phyloP scores from a whole-genome alignment of 2,797 vertebrate species.

The Takifugu rubripes region DNA sequence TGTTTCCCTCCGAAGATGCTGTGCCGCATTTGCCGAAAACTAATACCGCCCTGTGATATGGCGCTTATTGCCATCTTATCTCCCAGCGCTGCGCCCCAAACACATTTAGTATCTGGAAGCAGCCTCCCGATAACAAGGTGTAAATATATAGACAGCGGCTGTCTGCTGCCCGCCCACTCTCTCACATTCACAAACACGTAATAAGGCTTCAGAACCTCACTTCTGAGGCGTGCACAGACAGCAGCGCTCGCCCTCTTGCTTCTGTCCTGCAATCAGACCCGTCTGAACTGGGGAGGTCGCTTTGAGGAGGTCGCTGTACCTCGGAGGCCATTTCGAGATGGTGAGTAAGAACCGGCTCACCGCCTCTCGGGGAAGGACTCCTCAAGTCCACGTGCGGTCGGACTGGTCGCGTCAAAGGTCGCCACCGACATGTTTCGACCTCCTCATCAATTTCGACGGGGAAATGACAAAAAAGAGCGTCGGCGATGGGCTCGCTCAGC shows the following conservation, averaged over 20 bases:
- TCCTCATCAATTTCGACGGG: slow-evolving; percentile 4
- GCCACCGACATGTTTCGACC: slow-evolving; percentile 4
- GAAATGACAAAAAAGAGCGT: slow-evolving; percentile 12
- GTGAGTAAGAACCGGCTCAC: slow-evolving; percentile 12
- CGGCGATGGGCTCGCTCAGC: slow-evolving; percentile 23
- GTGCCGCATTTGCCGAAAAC: slow-evolving; percentile 57
- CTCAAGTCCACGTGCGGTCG: background rate
- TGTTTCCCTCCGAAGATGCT: slow-evolving; percentile 39
- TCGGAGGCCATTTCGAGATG: slow-evolving; percentile 6
- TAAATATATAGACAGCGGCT: slow-evolving; percentile 42
- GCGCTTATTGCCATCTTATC: slow-evolving; percentile 68
- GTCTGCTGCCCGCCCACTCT: slow-evolving; percentile 27
- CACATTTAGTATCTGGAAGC: slow-evolving; percentile 55
- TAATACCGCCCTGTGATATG: slow-evolving; percentile 56
- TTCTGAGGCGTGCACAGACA: slow-evolving; percentile 14
- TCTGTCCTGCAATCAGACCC: background rate
- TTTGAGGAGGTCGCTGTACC: background rate
- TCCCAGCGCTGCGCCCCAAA: slow-evolving; percentile 53
- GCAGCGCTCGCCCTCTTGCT: background rate
- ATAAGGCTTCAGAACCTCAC: slow-evolving; percentile 13
- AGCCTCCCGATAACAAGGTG: slow-evolving; percentile 44
- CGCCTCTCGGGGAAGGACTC: background rate
- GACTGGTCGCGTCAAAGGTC: too few species aligned
- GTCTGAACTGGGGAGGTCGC: slow-evolving; percentile 5
- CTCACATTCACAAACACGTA: slow-evolving; percentile 21